Percentiles rank a stretch among this genome's conserved stretches.
Evolutionary conservation across 2,797 vertebrate species (phyloP).

Genomic region (Molossus alvarezi): DNA sequence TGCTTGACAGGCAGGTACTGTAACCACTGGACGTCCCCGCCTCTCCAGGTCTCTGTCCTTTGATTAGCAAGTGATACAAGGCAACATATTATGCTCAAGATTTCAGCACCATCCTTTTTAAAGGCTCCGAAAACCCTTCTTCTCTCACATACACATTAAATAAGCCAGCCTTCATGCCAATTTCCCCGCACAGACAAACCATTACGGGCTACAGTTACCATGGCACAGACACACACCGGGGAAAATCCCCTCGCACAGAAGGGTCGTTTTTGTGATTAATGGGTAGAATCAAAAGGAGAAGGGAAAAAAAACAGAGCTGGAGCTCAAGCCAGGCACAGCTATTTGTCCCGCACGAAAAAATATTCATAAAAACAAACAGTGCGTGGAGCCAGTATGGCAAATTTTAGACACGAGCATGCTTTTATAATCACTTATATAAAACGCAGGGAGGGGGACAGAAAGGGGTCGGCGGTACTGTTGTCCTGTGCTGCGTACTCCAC

Average conservation of each 20-base stretch:
- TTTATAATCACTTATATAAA: slow-evolving; percentile 34
- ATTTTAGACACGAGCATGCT: background rate
- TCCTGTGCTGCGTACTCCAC: background rate
- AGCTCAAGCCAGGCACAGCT: slow-evolving; percentile 57
- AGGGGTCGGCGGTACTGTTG: background rate
- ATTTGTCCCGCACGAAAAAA: background rate
- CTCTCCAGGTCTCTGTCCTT: slow-evolving; percentile 70
- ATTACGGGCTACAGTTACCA: slow-evolving; percentile 70
- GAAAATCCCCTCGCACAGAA: slow-evolving; percentile 73
- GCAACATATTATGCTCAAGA: slow-evolving; percentile 62
- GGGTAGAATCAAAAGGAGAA: slow-evolving; percentile 57
- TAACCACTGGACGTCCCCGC: background rate
- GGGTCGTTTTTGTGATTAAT: slow-evolving; percentile 66
- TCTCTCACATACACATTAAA: slow-evolving; percentile 71
- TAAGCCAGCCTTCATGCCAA: slow-evolving; percentile 41
- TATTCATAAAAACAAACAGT: slow-evolving; percentile 66
- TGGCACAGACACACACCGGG: slow-evolving; percentile 77
- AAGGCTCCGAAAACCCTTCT: slow-evolving; percentile 78
- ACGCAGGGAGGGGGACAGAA: background rate
- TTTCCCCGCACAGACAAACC: background rate
- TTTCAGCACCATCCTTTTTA: slow-evolving; percentile 71
- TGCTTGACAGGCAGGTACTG: background rate
- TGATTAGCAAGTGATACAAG: slow-evolving; percentile 78
- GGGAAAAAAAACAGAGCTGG: background rate
- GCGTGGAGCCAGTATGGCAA: background rate